Conservation (phyloP, 2,888 invertebrate species). For the Nephrocerus scutellatus region DNA sequence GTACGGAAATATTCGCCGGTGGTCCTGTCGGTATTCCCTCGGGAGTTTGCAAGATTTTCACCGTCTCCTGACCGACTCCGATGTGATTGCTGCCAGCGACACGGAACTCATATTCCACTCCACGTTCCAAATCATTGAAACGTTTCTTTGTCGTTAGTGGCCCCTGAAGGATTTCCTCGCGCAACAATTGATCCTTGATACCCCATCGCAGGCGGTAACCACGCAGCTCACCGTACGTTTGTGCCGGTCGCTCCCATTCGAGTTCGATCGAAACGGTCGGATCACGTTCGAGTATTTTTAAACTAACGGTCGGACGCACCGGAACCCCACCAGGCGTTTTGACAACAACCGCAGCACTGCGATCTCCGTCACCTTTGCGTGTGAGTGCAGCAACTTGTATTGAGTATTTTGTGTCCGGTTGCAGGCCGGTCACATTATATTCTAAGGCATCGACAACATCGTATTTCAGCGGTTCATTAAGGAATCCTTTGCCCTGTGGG, state of each 20-base stretch:
- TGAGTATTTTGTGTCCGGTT: conserved; percentile 91
- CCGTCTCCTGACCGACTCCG: conserved; percentile 90
- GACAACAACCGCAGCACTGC: conserved; percentile 76
- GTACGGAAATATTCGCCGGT: conserved; percentile 74
- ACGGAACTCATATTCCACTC: conserved; percentile 92
- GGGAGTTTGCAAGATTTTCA: conserved; percentile 85
- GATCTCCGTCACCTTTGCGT: conserved; percentile 91
- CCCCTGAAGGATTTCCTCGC: conserved; percentile 65
- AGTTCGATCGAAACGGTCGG: conserved; percentile 83
- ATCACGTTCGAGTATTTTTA: conserved; percentile 77
- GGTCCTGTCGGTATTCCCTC: conserved; percentile 89
- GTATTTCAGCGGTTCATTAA: conserved; percentile 81
- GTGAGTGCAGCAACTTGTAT: conserved; percentile 95
- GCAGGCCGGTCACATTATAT: conserved; percentile 78
- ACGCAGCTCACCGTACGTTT: conserved; percentile 80
- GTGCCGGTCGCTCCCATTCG: conserved; percentile 85
- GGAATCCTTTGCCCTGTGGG: conserved; percentile 53
- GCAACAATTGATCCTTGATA: conserved; percentile 70
- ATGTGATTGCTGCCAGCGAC: conserved; percentile 94
- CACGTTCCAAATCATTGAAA: conserved; percentile 77
- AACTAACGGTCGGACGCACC: conserved; percentile 70
- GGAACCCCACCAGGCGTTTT: conserved; percentile 93
- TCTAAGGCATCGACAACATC: conserved; percentile 79
- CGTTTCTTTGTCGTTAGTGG: conserved; percentile 63
- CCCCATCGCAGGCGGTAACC: conserved; percentile 85